Conservation (phyloP, 1,140 invertebrate genomes). For the Helicoverpa armigera region DNA sequence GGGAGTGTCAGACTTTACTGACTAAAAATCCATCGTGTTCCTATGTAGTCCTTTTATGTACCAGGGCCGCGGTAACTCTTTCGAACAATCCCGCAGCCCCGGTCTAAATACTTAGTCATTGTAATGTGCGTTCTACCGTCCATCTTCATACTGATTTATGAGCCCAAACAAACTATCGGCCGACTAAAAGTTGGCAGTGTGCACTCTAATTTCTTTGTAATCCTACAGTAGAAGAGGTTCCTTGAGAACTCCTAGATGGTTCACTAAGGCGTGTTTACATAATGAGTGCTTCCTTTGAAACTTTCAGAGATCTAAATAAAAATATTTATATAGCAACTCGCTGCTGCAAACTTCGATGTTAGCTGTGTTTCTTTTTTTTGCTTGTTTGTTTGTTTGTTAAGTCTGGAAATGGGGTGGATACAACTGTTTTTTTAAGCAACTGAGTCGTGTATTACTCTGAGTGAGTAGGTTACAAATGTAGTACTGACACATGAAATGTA, state of each 20-base stretch:
- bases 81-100: too few species aligned
- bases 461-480: too few species aligned
- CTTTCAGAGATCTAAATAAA: conserved; percentile 23
- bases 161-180: too few species aligned
- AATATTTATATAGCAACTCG: conserved; percentile 25
- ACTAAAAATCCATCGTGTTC: too few species aligned
- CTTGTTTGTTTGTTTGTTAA: neutral
- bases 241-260: conserved; percentile 12
- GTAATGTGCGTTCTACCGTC: too few species aligned
- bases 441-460: neutral
- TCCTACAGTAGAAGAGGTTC: neutral
- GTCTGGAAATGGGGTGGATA: neutral
- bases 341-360: conserved; percentile 14
- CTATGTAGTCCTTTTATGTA: too few species aligned
- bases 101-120: too few species aligned
- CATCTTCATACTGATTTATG: too few species aligned
- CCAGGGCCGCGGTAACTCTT: too few species aligned
- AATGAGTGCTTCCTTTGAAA: conserved; percentile 41
- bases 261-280: conserved; percentile 40
- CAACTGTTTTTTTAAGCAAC: neutral
- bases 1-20: too few species aligned
- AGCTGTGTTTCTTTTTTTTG: neutral
- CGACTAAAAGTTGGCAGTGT: too few species aligned
- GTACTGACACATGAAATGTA: too few species aligned
- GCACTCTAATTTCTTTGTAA: conserved; percentile 19